These are phyloP conservation scores for Heliconius eleuchia DNA, from an alignment of 1,140 invertebrate species.

Conservation along the genomic window DNA sequence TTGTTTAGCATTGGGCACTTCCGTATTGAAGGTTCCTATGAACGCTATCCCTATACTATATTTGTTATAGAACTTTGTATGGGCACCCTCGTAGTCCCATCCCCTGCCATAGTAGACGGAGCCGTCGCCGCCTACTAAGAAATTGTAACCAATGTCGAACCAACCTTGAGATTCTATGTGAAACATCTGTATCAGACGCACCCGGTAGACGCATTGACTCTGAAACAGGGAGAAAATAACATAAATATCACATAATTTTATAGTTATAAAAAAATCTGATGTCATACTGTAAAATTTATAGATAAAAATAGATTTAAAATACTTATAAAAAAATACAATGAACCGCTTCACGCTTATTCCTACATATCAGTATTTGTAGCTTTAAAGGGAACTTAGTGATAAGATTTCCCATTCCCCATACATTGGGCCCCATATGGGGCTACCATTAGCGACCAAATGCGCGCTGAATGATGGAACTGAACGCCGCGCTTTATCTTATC, in stretches of 20 bases:
- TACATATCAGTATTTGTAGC: no score
- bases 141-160: constrained; percentile 86
- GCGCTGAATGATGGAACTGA: no score
- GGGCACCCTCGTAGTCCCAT: constrained; percentile 85
- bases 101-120: constrained; percentile 85
- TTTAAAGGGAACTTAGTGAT: no score
- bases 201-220: constrained; percentile 73
- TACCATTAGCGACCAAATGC: no score
- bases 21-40: constrained; percentile 84
- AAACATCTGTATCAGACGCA: constrained; percentile 85
- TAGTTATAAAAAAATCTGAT: no score
- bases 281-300: not conserved
- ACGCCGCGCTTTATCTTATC: no score
- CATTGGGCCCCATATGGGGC: no score
- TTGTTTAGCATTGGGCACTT: constrained; percentile 76
- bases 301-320: no score
- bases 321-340: no score
- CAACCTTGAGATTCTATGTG: constrained; percentile 85
- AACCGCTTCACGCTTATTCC: no score
- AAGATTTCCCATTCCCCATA: no score
- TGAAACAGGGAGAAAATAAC: constrained; percentile 45
- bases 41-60: constrained; percentile 85
- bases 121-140: constrained; percentile 88
- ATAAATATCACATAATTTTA: not conserved
- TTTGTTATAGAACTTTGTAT: constrained; percentile 85